Base-by-base conservation (phyloP, 2,113 vertebrate genomes). In the Antechinus stuartii region DNA sequence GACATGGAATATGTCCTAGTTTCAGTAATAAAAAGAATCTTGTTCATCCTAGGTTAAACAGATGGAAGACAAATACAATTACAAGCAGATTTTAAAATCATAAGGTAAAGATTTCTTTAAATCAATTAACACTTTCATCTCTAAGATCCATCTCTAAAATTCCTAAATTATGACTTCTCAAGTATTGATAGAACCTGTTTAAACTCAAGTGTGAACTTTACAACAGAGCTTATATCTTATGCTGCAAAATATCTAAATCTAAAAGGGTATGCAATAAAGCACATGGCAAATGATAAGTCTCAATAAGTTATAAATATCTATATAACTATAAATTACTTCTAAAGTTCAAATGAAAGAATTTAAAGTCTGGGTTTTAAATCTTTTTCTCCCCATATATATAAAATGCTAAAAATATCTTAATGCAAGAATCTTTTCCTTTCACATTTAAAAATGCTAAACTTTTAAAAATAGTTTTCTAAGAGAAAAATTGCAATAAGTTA, bases 141-240 rank as follows among this genome's bases (percentile, higher is more conserved):
- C 57, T 61, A 61, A 57, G 56, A 2, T 26, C 56, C 9, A 57
- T 27, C 26, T 27, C 30, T 96, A 30, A 95, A 91, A 93, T 91
- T 90, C 14, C 42, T 7, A 89, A 8, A 42, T 92, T 26, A 91
- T 91, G 90, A 68, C 84, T 47, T 93, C 3, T 90, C 93, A 84
- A 92, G 92, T 92, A 35, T 57, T 2, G 4, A 42, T 54, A 19
- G 91, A 14, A 93, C 8, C 5, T 76, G 95, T 47, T 96, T 11
- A 96, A 94, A 97, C n/a, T 90, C 9, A 50, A 92, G 8, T 24
- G 91, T 49, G 92, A 96, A 93, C 42, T 92, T 68, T 54, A 92
- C 89, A 92, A 57, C 19, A 47, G 57, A 95, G 91, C 0, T 92
- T 42, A 47, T 55, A 56, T 84, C 46, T 91, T 27, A 11, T 56